Conservation (phyloP, 92 coral and sea anemone genomes). For the Pocillopora grandis region DNA sequence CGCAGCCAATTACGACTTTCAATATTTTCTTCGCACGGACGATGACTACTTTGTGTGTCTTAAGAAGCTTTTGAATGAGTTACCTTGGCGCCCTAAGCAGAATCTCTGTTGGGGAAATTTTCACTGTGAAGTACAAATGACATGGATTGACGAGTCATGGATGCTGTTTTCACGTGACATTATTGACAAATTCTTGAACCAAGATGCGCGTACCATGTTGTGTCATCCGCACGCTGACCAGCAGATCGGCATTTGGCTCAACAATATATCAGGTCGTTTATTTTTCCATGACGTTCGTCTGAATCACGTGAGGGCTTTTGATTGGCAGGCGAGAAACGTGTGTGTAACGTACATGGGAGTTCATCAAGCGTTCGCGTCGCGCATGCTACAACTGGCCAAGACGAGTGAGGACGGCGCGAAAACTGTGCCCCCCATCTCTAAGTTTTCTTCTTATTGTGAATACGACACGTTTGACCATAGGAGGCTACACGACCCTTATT, state of each 20-base stretch:
- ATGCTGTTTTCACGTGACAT: slow-evolving; percentile 43
- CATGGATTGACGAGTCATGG: slow-evolving; percentile 46
- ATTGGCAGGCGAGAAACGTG: neutral
- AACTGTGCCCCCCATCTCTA: neutral
- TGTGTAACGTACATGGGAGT: neutral
- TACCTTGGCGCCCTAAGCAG: slow-evolving; percentile 39
- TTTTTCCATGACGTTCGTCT: slow-evolving; percentile 43
- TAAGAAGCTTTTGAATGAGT: slow-evolving; percentile 33
- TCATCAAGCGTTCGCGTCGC: neutral
- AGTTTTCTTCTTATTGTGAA: neutral
- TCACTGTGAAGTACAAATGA: slow-evolving; percentile 30
- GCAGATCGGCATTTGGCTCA: slow-evolving; percentile 35
- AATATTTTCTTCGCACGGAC: slow-evolving; percentile 41
- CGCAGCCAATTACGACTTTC: slow-evolving; percentile 1
- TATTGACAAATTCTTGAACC: slow-evolving; percentile 32
- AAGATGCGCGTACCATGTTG: slow-evolving; percentile 30
- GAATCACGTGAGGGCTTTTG: slow-evolving; percentile 30
- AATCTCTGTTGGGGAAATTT: slow-evolving; percentile 56
- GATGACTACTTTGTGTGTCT: slow-evolving; percentile 55
- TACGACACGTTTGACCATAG: neutral
- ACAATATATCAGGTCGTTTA: neutral
- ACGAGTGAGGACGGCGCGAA: neutral
- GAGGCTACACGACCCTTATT: neutral
- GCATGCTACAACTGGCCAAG: neutral
- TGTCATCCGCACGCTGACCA: slow-evolving; percentile 67